Base-by-base conservation (phyloP, 2,113 vertebrate genomes). In the Callocephalon fimbriatum region DNA sequence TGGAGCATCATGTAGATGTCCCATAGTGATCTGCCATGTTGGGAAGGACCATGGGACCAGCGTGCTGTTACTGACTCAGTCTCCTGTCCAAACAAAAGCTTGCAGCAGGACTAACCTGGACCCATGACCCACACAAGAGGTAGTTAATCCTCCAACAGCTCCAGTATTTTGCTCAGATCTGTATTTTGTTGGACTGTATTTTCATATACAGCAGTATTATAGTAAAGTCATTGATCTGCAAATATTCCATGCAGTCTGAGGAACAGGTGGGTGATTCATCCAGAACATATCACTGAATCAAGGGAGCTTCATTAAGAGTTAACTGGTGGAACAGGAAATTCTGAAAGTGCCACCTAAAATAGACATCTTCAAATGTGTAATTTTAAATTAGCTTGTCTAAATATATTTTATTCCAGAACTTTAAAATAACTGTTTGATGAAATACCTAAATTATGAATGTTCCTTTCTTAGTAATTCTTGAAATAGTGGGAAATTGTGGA, bases 121-220 rank as follows among this genome's bases (percentile, higher is more conserved):
- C 42, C 18, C 4, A 1, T 3, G 26, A n/a, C 26, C 13, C 1
- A 0, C 37, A 47, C 25, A 10, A 15, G 48, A n/a, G 29, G 9
- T 26, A 32, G 47, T 4, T 35, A 29, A 18, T n/a, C 29, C 12
- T 8, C 23, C 1, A 1, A 10, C 15, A 19, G 9, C 42, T 66
- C 42, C 4, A 3, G 15, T 23, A 3, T 40, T 40, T n/a, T 12
- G 45, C 7, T 0, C 40, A 35, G 25, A 9, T 22, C 23, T 7
- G 10, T 4, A 2, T 68, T 77, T 68, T 51, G 6, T 37, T 37
- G 38, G 38, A 3, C 32, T 32, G 54, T 51, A 27, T 1, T 0
- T 16, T n/a, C 61, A 9, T 15, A n/a, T 6, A 2, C 3, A 4
- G 38, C 9, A 4, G 21, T 5, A 12, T 32, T 62, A 27, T 14